Base-by-base conservation (phyloP, 2,797 vertebrate species). In the Apodemus agrarius region DNA sequence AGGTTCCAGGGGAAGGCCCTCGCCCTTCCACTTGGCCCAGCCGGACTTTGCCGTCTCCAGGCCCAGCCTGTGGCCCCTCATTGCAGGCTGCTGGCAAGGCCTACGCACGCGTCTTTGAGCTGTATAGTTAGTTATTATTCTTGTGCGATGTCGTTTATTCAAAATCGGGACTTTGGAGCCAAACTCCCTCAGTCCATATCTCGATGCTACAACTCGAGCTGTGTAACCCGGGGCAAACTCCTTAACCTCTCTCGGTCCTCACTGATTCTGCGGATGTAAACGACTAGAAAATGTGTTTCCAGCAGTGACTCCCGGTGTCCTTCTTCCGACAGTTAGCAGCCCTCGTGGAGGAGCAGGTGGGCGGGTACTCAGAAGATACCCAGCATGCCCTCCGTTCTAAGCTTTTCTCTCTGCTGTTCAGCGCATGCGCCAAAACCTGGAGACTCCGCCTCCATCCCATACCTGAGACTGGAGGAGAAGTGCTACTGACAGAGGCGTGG, bases 1-100 rank as follows among this genome's bases (percentile, higher is more conserved):
- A 0, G 67, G 40, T 86, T 97, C 97, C 95, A 96, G 91, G 87
- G 95, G 89, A 97, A 97, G 94, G 93, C 94, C 94, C 95, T 74
- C 83, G 4, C 92, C 92, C 96, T 95, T 96, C 95, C 74, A 88
- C 91, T 88, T 0, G 2, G 94, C 75, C 67, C 21, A 26, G 88
- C n/a, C 49, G 43, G 85, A 90, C n/a, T 93, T 72, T 3, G 72
- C 61, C 1, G 40, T 13, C 79, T 93, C 90, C 11, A 80, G 85
- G 52, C 74, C 74, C 6, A 17, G 88, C 80, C 91, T 4, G 19
- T 13, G 67, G 92, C 59, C 96, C 92, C 86, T 95, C 76, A 54
- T 63, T 90, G 92, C 79, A 89, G 93, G 89, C 85, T 96, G 61
- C 96, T 92, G 90, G 95, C 0, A 0, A 0, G 26, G 46, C 37